phyloP scores from a whole-genome alignment of 2,888 invertebrate species.

The Nipponacmea schrenckii region DNA sequence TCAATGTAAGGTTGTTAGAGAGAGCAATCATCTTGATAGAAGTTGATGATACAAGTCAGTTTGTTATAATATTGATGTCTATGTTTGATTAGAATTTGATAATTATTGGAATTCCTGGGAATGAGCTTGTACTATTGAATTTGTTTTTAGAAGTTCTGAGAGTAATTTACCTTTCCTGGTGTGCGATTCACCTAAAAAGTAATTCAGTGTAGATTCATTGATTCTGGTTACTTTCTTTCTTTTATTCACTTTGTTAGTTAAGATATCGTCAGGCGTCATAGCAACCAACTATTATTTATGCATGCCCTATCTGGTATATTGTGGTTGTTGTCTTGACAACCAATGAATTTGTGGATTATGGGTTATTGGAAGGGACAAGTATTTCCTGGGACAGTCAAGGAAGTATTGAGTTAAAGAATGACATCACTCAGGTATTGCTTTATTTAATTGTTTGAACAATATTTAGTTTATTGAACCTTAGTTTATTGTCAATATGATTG shows the following conservation, averaged over 20 bases:
- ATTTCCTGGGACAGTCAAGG: not conserved
- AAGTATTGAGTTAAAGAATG: not conserved
- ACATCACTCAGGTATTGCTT: too few species aligned
- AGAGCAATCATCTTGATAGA: too few species aligned
- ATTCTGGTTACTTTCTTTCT: conserved; percentile 2
- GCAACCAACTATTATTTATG: conserved; percentile 58
- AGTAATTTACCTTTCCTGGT: not conserved
- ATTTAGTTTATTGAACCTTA: too few species aligned
- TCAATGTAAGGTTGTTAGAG: too few species aligned
- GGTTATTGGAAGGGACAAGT: conserved; percentile 8
- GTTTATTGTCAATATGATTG: too few species aligned
- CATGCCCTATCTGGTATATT: conserved; percentile 51
- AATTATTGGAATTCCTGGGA: conserved; percentile 7
- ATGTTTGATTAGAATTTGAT: not conserved
- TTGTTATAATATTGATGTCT: too few species aligned
- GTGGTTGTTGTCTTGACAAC: conserved; percentile 50
- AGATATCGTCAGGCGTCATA: conserved; percentile 37
- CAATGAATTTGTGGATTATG: conserved; percentile 48
- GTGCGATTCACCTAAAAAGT: not conserved
- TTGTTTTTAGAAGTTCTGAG: too few species aligned
- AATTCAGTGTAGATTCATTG: conserved; percentile 7
- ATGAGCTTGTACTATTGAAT: not conserved
- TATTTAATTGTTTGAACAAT: too few species aligned
- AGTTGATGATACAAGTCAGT: too few species aligned
- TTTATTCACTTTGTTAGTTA: conserved; percentile 9